phyloP scores from a whole-genome alignment of 1,140 invertebrate genomes.

The Magallana ariakensis region DNA sequence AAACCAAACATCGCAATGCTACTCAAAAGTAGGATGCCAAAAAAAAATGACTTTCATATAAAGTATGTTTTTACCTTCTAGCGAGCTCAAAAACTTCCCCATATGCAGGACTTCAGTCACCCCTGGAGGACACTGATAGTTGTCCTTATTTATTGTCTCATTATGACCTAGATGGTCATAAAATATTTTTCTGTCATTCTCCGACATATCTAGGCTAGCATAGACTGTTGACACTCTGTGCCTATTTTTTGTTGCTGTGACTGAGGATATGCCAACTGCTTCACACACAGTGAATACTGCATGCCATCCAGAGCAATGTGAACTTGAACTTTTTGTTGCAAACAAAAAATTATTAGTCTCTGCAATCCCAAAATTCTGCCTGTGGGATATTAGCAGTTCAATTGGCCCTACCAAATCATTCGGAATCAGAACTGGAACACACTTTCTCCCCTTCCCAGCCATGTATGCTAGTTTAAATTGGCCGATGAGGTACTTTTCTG shows the following conservation, averaged over 20 bases:
- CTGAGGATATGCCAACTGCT: slow-evolving; percentile 44
- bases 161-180: slow-evolving; percentile 58
- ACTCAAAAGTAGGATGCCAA: too few species aligned
- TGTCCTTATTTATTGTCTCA: slow-evolving; percentile 50
- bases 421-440: too few species aligned
- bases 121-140: slow-evolving; percentile 53
- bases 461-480: slow-evolving; percentile 52
- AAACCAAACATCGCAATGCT: too few species aligned
- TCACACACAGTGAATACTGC: slow-evolving; percentile 51
- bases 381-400: slow-evolving; percentile 51
- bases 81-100: slow-evolving; percentile 45
- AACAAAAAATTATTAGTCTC: slow-evolving; percentile 52
- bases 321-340: slow-evolving; percentile 54
- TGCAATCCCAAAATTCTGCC: slow-evolving; percentile 45
- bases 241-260: slow-evolving; percentile 53
- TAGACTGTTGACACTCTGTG: slow-evolving; percentile 55
- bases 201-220: slow-evolving; percentile 53
- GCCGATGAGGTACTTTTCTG: slow-evolving; percentile 57
- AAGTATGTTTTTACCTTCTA: slow-evolving; percentile 45
- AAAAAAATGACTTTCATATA: too few species aligned
- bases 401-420: slow-evolving; percentile 44
- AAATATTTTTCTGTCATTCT: slow-evolving; percentile 39
- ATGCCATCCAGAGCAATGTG: slow-evolving; percentile 55
- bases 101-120: slow-evolving; percentile 42
- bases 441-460: slow-evolving; percentile 54